Evolutionary conservation across 2,797 vertebrate species (phyloP), one percentile per base, ranked within the genome.

Genomic region (Acomys russatus): DNA sequence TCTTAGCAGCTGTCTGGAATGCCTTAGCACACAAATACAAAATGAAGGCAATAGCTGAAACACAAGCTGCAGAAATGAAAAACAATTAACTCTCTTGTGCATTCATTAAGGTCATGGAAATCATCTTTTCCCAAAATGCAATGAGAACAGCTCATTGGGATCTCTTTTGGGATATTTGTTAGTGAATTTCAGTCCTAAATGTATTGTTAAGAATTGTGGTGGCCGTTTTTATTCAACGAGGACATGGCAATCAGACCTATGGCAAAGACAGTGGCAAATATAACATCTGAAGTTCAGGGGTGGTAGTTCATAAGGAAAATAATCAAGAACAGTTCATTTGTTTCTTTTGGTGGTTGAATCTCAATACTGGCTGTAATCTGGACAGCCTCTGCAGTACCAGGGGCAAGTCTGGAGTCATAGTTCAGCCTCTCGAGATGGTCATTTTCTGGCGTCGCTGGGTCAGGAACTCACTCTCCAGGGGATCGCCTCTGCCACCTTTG

Each of bases 41-140:
- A 59, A 86, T 79, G 80, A 82, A 49, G 78, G 44, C 61, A 96
- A 63, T 9, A 83, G 56, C 28, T 56, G 66, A 15, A 86, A 66
- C 22, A 68, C 88, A 94, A 92, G 90, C 33, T 80, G 9, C 9
- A 83, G 73, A 94, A 88, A 92, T 68, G 38, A 95, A 91, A 71
- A 90, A 30, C 66, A 91, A 63, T 83, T 49, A 91, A 92, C 90
- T 96, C 89, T 92, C 91, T 80, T 38, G 68, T 85, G 86, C 51
- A 70, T 94, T 95, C 91, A 96, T 95, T 95, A 96, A 92, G 54
- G 44, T 88, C 38, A 0, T 56, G 66, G 10, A 79, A 90, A 94
- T 66, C 49, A 66, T 89, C 25, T 93, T 92, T 88, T 90, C 44
- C 59, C 64, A 91, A 30, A 22, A 88, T 71, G 8, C 89, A 95